Base-by-base conservation (phyloP, 2,113 vertebrate species). In the Pelvicachromis taeniatus region DNA sequence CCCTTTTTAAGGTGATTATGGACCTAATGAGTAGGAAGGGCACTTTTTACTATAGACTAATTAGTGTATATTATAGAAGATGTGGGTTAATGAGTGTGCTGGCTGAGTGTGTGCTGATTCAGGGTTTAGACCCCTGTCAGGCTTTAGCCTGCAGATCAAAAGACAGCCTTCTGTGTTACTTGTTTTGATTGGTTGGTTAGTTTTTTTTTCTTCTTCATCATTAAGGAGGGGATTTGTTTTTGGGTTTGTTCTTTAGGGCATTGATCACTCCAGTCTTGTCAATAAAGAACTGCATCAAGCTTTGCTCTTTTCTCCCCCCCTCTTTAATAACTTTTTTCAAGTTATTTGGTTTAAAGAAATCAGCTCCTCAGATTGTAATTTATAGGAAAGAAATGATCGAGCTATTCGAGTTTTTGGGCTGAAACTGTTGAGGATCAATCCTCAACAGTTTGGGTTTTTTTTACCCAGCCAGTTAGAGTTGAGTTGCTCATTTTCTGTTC, bases 1-100 rank as follows among this genome's bases (percentile, higher is more conserved):
- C 88, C 65, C 92, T 87, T 87, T 91, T 94, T 88, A 90, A 93
- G 84, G 92, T 95, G 92, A 95, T 95, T 94, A 95, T 82, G 56
- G 86, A 61, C 84, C 87, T 94, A 95, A 95, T 93, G 92, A 95
- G 93, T 88, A 88, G 92, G 92, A 93, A 83, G 92, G 88, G 90
- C 80, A 88, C 73, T 87, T 92, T 88, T 92, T 88, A 92, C 90
- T 80, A 55, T 82, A 45, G 45, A 70, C 93, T 93, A 92, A 94
- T 95, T 93, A 92, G 91, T 91, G 92, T 87, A 86, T 89, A 78
- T 92, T 94, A 79, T 58, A 55, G 55, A 84, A 81, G 63, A 92
- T 87, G 87, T 83, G 80, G 89, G 84, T 84, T 95, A 95, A 93
- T 94, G 93, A 93, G 86, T 33, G 75, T 48, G 75, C 83, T 84